phyloP scores from a whole-genome alignment of 2,797 vertebrate genomes.

The Alectoris magna region DNA sequence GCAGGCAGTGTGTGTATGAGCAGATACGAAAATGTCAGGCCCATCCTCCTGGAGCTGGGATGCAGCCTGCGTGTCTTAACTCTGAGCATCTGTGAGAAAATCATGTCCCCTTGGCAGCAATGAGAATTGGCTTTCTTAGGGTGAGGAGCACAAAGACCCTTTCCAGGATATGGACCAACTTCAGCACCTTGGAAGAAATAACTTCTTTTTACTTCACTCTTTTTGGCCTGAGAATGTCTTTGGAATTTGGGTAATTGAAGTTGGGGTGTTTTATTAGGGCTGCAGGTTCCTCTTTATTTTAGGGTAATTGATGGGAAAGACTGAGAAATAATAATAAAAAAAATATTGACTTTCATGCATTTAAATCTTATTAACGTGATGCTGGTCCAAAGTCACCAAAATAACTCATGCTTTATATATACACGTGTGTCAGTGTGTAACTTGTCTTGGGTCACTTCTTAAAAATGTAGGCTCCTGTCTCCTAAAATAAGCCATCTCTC shows the following conservation, averaged over 20 bases:
- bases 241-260: constrained; percentile 8
- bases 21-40: neutral
- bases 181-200: constrained; percentile 11
- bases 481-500: neutral
- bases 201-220: neutral
- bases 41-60: neutral
- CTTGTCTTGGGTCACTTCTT: neutral
- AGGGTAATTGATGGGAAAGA: constrained; percentile 14
- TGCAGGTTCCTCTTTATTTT: constrained; percentile 18
- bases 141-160: neutral
- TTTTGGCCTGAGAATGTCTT: neutral
- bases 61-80: neutral
- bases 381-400: constrained; percentile 48
- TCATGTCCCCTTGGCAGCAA: accelerated
- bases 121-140: neutral
- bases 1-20: no score
- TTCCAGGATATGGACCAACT: neutral
- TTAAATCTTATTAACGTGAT: constrained; percentile 51
- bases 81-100: neutral
- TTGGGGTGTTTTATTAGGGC: neutral
- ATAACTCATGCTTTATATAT: constrained; percentile 12
- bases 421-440: neutral
- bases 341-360: constrained; percentile 42
- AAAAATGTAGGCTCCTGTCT: neutral
- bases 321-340: neutral